Base-by-base conservation (phyloP, 2,888 invertebrate genomes). In the Hartigia nigra region DNA sequence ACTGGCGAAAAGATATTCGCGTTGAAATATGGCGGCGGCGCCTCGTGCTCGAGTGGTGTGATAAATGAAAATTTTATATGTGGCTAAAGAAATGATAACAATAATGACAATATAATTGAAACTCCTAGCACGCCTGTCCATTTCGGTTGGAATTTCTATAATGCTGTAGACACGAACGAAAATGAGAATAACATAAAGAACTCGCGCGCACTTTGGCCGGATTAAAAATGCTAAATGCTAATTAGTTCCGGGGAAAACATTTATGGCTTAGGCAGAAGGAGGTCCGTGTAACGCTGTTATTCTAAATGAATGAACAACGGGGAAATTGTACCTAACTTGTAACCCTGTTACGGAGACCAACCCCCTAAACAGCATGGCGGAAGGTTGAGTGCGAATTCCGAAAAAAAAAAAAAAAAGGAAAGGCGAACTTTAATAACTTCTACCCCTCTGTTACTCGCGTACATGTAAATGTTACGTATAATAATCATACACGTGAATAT, bases 191-290 rank as follows among this genome's bases (percentile, higher is more conserved):
- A 55, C 55, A 55, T 55, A 75, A 75, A 34, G n/a, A 36, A 75
- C 31, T 75, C 34, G 32, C 2, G 76, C 85, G 85, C 87, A 87
- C 86, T 86, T 88, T 86, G 84, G 80, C 82, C 79, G 86, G 87
- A 90, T 90, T 90, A 90, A 90, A 90, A 89, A 90, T 89, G 89
- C 88, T 89, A 88, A 90, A 90, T 89, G 88, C 88, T 90, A 90
- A 90, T 90, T 90, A 90, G 90, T 89, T 89, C 88, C 87, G 87
- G 87, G 83, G 84, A 86, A 76, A 89, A 86, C 89, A 88, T 88
- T 90, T 89, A 87, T 86, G 80, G 72, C 72, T 72, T 72, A 72
- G 72, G 72, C 72, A 72, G 72, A 23, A 55, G 23, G 34, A 72
- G 72, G 72, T 77, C 69, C 78, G 83, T 83, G 84, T 79, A 84